A percentile compares a stretch with the other conserved stretches of the same genome.
Conservation (phyloP, 2,113 vertebrate species). For the Cygnus buccinator region DNA sequence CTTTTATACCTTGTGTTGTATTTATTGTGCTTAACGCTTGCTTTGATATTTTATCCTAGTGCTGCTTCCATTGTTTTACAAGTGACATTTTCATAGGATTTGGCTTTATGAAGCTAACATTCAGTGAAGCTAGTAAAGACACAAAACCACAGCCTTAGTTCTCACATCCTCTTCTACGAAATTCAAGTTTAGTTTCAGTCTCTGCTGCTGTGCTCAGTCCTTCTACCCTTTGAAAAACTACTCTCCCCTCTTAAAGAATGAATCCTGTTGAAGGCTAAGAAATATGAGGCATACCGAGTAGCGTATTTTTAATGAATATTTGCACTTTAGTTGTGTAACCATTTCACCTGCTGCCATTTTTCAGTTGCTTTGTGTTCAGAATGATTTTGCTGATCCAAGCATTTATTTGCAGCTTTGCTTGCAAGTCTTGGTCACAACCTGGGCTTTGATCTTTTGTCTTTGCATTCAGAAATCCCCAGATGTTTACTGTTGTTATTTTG, state of each 20-base stretch:
- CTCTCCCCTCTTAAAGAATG: neutral
- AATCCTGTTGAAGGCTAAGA: neutral
- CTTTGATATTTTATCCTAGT: rapidly evolving
- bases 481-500: neutral
- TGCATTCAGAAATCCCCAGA: neutral
- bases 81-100: neutral
- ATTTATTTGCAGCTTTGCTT: neutral
- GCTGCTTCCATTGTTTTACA: rapidly evolving
- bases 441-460: neutral
- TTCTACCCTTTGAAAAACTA: neutral
- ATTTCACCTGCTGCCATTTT: rapidly evolving
- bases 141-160: conserved; percentile 16
- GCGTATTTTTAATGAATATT: rapidly evolving
- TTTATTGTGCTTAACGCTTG: rapidly evolving
- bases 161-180: conserved; percentile 56
- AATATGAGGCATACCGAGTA: rapidly evolving
- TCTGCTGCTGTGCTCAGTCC: neutral
- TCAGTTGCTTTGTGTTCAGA: rapidly evolving
- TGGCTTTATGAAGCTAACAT: neutral
- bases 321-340: rapidly evolving
- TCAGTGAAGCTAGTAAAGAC: neutral
- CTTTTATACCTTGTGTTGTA: rapidly evolving
- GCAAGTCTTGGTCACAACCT: neutral
- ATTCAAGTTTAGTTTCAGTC: conserved; percentile 1
- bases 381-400: neutral